Conservation (phyloP, 2,113 vertebrate genomes). For the Vanacampus margaritifer region DNA sequence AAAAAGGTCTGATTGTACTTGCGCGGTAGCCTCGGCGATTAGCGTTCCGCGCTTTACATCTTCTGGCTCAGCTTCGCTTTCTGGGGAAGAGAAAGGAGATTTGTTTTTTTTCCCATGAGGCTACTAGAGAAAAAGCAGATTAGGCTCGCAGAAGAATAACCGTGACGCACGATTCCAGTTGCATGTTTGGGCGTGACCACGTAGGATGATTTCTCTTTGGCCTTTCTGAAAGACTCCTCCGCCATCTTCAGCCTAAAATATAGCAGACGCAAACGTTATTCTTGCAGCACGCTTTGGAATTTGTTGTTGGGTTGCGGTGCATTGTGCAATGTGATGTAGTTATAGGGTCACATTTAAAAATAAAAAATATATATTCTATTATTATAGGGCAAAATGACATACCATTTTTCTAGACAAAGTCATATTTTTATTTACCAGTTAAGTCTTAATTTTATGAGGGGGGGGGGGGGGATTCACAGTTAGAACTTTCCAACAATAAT, state of each 20-base stretch:
- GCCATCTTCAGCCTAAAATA: slow-evolving; percentile 85
- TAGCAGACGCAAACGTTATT: background rate
- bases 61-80: slow-evolving; percentile 97
- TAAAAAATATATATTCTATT: too few relatives aligned
- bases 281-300: slow-evolving; percentile 1
- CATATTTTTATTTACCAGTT: too few relatives aligned
- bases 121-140: background rate
- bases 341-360: too few relatives aligned
- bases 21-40: slow-evolving; percentile 42
- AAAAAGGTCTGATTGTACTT: slow-evolving; percentile 53
- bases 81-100: slow-evolving; percentile 75
- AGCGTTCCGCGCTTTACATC: slow-evolving; percentile 73
- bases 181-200: slow-evolving; percentile 89
- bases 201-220: slow-evolving; percentile 84
- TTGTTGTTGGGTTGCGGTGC: too few relatives aligned
- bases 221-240: slow-evolving; percentile 86
- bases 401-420: too few relatives aligned
- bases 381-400: too few relatives aligned
- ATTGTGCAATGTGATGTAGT: too few relatives aligned
- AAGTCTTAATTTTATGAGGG: too few relatives aligned
- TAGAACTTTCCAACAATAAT: too few relatives aligned
- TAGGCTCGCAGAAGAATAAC: background rate
- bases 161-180: slow-evolving; percentile 85
- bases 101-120: background rate
- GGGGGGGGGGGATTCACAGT: too few relatives aligned